Conservation (phyloP, 2,113 vertebrate genomes). For the Cephalophus harveyi region DNA sequence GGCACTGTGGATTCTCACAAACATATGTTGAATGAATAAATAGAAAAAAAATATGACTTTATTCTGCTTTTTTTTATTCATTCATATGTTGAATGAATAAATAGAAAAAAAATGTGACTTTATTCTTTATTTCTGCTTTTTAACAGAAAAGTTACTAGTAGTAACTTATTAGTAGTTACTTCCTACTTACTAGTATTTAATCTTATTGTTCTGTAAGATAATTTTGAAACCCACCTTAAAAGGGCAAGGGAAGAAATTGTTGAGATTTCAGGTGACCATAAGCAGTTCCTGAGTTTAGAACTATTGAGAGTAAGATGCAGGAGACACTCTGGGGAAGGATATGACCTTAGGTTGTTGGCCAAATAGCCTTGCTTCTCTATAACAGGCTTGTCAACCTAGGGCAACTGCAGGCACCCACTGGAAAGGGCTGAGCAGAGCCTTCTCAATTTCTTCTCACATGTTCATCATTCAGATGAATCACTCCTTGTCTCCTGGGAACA, state of each 20-base stretch:
- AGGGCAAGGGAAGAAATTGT: not conserved
- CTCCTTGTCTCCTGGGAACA: not conserved
- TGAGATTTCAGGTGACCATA: not conserved
- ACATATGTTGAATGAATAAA: not conserved
- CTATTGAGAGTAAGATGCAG: not conserved
- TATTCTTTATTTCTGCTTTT: no score
- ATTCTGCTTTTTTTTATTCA: not conserved
- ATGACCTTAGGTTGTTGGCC: not conserved
- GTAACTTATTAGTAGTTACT: no score
- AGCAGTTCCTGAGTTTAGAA: not conserved
- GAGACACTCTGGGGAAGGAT: not conserved
- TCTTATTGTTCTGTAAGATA: not conserved
- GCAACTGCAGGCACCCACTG: not conserved
- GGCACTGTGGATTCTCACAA: not conserved
- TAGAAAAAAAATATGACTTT: not conserved
- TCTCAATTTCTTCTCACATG: not conserved
- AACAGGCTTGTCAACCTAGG: not conserved
- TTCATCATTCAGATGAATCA: not conserved
- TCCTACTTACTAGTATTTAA: not conserved
- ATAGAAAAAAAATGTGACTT: no score
- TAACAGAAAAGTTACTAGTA: no score
- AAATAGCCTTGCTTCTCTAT: not conserved
- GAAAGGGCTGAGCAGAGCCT: not conserved
- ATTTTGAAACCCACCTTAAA: not conserved
- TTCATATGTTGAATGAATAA: no score